Conservation (phyloP, 1,140 invertebrate species). For the Venturia canescens region DNA sequence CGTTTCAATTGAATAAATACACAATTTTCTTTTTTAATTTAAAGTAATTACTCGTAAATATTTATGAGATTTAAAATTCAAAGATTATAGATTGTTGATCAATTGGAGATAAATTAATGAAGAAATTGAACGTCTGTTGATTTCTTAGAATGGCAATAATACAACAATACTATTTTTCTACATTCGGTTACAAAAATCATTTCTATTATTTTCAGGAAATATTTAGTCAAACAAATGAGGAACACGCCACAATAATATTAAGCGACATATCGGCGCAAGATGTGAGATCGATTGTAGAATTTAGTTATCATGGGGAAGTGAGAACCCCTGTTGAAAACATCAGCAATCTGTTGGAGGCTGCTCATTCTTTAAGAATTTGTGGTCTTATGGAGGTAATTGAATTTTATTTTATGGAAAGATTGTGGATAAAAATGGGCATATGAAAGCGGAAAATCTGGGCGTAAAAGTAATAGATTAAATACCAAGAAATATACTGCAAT, state of each 20-base stretch:
- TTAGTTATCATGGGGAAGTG: constrained; percentile 80
- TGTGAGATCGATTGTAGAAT: constrained; percentile 77
- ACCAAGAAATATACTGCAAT: no score
- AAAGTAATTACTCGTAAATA: no score
- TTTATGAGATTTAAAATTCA: no score
- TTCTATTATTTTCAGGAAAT: constrained; percentile 67
- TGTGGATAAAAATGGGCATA: no score
- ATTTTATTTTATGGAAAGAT: no score
- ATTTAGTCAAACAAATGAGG: constrained; percentile 71
- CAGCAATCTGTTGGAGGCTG: constrained; percentile 74
- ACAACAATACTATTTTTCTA: no score
- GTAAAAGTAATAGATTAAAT: no score
- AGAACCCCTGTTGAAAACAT: constrained; percentile 75
- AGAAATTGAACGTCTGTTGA: no score
- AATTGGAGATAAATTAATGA: no score
- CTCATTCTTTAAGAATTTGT: constrained; percentile 76
- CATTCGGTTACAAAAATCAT: background rate
- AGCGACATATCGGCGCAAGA: constrained; percentile 77
- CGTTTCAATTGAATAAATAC: background rate
- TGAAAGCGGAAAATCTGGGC: no score
- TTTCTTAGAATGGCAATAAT: no score
- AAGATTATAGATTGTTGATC: no score
- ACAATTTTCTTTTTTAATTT: constrained; percentile 14
- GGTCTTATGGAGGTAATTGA: constrained; percentile 77
- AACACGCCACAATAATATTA: constrained; percentile 77